A percentile compares a stretch with the other conserved stretches of the same genome.
Evolutionary conservation across 2,113 vertebrate genomes (phyloP).

Genomic region (Kryptolebias marmoratus): DNA sequence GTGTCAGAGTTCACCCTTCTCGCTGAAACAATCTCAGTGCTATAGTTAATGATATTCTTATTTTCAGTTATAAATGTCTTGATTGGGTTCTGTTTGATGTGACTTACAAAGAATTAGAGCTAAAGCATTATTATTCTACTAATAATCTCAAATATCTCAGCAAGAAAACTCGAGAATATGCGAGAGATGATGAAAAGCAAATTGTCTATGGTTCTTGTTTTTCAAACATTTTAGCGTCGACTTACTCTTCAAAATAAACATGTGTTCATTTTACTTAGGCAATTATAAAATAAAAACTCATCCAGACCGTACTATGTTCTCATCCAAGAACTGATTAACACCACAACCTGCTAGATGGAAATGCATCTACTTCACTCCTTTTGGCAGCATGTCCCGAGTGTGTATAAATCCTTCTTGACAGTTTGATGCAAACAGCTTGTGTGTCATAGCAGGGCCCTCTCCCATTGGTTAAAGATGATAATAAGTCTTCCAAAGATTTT

Average conservation of each 20-base stretch:
- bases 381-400: slow-evolving; percentile 45
- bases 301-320: slow-evolving; percentile 10
- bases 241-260: slow-evolving; percentile 16
- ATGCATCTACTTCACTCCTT: slow-evolving; percentile 41
- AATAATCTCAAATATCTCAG: neutral
- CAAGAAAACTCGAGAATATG: neutral
- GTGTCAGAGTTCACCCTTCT: slow-evolving; percentile 18
- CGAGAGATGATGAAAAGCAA: neutral
- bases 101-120: too few relatives aligned
- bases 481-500: slow-evolving; percentile 42
- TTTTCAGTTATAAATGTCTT: too few relatives aligned
- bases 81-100: too few relatives aligned
- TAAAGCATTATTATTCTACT: too few relatives aligned
- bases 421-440: slow-evolving; percentile 58
- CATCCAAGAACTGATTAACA: slow-evolving; percentile 51
- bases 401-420: slow-evolving; percentile 59
- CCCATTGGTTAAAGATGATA: slow-evolving; percentile 61
- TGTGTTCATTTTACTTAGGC: slow-evolving; percentile 14
- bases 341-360: slow-evolving; percentile 43
- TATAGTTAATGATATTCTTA: too few relatives aligned
- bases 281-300: slow-evolving; percentile 16
- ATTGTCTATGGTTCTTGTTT: neutral
- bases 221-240: neutral
- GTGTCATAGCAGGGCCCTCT: slow-evolving; percentile 47
- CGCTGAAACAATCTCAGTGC: neutral